Evolutionary conservation across 1,140 invertebrate genomes (phyloP).

Genomic region (Orius laevigatus): DNA sequence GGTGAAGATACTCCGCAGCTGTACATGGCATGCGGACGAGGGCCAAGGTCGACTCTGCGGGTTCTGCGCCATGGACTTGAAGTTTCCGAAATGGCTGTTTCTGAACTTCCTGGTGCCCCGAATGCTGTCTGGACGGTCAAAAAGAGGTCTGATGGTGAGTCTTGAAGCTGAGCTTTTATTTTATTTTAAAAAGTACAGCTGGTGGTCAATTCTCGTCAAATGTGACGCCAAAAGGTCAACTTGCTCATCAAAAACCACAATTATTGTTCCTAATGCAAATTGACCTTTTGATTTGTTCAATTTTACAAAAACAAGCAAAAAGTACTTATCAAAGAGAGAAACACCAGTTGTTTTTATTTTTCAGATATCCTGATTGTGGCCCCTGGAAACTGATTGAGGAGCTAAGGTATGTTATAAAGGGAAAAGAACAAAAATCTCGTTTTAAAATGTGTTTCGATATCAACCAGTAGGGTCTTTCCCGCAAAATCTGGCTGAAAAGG

Average conservation of each 20-base stretch:
- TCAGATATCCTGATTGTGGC: conserved; percentile 9
- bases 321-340: conserved; percentile 8
- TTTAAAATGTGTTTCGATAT: background rate
- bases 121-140: conserved; percentile 99
- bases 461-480: too few species aligned
- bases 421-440: background rate
- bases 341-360: conserved; percentile 21
- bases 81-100: conserved; percentile 98
- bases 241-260: too few species aligned
- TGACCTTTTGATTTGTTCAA: too few species aligned
- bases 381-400: conserved; percentile 20
- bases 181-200: conserved; percentile 1
- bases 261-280: too few species aligned
- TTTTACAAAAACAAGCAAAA: background rate
- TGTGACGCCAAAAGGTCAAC: background rate
- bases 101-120: conserved; percentile 95
- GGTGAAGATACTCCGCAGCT: conserved; percentile 98
- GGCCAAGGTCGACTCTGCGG: conserved; percentile 79
- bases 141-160: conserved; percentile 81
- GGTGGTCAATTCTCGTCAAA: background rate
- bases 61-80: conserved; percentile 94
- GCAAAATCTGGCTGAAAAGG: too few species aligned
- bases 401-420: background rate
- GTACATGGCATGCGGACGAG: conserved; percentile 88
- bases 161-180: background rate